Conservation (phyloP, 2,113 vertebrate species). For the Eleginops maclovinus region DNA sequence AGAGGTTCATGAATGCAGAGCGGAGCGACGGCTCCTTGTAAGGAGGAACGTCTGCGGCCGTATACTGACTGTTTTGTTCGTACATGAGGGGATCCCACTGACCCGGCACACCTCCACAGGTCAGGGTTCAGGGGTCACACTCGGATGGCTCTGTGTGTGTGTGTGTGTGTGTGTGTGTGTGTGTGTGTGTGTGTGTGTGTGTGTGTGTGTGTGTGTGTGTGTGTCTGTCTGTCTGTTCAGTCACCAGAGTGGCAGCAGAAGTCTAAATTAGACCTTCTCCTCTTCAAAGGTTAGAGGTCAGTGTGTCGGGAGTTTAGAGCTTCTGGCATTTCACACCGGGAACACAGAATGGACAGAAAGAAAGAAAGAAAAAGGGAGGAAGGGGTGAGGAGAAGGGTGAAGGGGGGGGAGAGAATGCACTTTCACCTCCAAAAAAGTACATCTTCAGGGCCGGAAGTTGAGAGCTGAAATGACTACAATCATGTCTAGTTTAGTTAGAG, state of each 20-base stretch:
- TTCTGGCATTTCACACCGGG: slow-evolving; percentile 76
- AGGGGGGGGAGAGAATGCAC: not conserved
- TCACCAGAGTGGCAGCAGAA: slow-evolving; percentile 63
- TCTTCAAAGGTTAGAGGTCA: slow-evolving; percentile 67
- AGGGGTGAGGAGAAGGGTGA: not conserved
- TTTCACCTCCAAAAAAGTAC: slow-evolving; percentile 19
- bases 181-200: slow-evolving; percentile 17
- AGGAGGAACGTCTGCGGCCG: no score
- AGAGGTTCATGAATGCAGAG: no score
- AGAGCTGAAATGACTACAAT: not conserved
- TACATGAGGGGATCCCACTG: slow-evolving; percentile 11
- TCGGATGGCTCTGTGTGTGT: slow-evolving; percentile 27
- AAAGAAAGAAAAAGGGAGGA: not conserved
- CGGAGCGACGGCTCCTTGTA: no score
- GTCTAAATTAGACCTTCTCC: slow-evolving; percentile 61
- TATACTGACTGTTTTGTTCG: slow-evolving; percentile 35
- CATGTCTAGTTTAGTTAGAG: not conserved
- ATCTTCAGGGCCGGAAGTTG: not conserved
- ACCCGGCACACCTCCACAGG: slow-evolving; percentile 17
- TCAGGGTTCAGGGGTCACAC: slow-evolving; percentile 55
- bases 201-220: slow-evolving; percentile 23
- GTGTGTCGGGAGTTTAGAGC: slow-evolving; percentile 55
- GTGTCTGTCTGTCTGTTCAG: slow-evolving; percentile 35
- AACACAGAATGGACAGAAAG: slow-evolving; percentile 34
- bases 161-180: slow-evolving; percentile 12